These are phyloP conservation scores for Drosophila tsacasi DNA, from an alignment of 1,140 invertebrate species.

Conservation along the genomic window DNA sequence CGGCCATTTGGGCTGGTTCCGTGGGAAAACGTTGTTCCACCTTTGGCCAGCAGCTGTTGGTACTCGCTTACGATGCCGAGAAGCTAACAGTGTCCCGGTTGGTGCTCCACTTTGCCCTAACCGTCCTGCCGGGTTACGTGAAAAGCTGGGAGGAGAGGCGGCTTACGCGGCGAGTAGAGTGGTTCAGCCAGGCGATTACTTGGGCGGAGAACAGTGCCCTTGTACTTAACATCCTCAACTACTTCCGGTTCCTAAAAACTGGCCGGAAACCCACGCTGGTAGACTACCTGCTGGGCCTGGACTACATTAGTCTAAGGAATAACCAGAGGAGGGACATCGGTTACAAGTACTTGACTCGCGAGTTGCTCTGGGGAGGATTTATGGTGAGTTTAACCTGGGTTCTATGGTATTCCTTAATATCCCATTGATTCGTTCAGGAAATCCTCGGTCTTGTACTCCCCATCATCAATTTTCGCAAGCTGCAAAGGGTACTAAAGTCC, in stretches of 20 bases:
- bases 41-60: conserved; percentile 88
- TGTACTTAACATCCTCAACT: conserved; percentile 87
- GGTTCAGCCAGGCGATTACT: conserved; percentile 85
- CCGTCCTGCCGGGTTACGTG: conserved; percentile 86
- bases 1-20: conserved; percentile 87
- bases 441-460: conserved; percentile 87
- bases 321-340: conserved; percentile 86
- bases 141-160: conserved; percentile 86
- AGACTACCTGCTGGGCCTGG: conserved; percentile 86
- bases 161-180: conserved; percentile 85
- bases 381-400: conserved; percentile 86
- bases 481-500: conserved; percentile 84
- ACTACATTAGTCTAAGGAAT: conserved; percentile 86
- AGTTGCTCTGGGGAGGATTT: conserved; percentile 89
- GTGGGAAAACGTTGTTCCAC: conserved; percentile 86
- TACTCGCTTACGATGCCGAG: conserved; percentile 87
- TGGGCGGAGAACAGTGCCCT: conserved; percentile 86
- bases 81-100: conserved; percentile 86
- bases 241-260: conserved; percentile 87
- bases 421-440: conserved; percentile 85
- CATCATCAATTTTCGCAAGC: conserved; percentile 87
- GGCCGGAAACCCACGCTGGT: conserved; percentile 88
- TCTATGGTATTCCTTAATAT: too few species aligned
- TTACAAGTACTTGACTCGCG: conserved; percentile 88
- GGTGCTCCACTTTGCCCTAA: conserved; percentile 87